Evolutionary conservation across 2,113 vertebrate species (phyloP), one percentile per base, ranked within the genome.

Genomic region (Cavia aperea): DNA sequence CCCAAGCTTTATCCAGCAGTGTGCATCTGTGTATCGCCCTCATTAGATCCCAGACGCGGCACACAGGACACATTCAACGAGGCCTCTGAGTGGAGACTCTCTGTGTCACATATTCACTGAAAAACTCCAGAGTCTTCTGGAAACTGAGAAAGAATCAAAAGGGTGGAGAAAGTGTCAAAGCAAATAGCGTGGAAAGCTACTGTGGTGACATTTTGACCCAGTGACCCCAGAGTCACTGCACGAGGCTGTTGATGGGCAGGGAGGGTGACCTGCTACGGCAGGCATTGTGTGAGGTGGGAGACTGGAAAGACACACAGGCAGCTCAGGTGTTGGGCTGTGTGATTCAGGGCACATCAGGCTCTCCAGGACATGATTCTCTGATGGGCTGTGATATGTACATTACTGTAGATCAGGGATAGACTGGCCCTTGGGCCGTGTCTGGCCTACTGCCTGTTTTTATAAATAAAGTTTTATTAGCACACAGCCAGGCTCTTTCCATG

Each of bases 381-480:
- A 7, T 33, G 16, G 77, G 4, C 72, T 33, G 75, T 29, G 46
- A 23, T 11, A 14, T n/a, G 1, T 29, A 26, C 43, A 5, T 26
- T 31, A 77, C 7, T 49, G 73, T 18, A 43, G 51, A 31, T 54
- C 23, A 14, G 66, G 18, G 19, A 60, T 1, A 24, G 33, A 39
- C 60, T 39, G 12, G 33, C 68, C 66, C 23, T 2, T 10, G 26
- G 43, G 11, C 72, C 36, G 23, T 43, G 66, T 23, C 15, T 13
- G 5, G 72, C 70, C 78, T 33, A 33, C 56, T 8, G 1, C 43
- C 46, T 56, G n/a, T 43, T 54, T 87, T 49, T 81, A 16, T 94
- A 63, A 84, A 31, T 89, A 82, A 84, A 82, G 90, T 91, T 93
- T 86, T 86, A 85, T 49, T 86, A 90, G 58, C 65, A 86, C 31